Evolutionary conservation across 1,140 invertebrate genomes (phyloP).

Genomic region (Orius laevigatus): DNA sequence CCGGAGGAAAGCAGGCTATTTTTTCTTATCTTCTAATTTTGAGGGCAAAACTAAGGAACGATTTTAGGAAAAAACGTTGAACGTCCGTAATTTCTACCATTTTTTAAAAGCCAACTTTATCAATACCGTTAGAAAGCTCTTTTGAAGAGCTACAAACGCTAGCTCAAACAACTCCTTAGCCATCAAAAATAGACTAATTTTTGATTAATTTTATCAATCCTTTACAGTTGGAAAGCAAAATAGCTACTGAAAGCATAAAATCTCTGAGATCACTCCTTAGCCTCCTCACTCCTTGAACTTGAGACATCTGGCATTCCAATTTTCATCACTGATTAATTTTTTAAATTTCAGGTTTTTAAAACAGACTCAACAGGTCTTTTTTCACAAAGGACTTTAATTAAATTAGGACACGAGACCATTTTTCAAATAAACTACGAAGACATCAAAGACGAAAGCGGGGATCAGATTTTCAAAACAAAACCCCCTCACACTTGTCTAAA

Average conservation of each 20-base stretch:
- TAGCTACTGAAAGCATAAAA: no score
- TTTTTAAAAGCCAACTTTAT: neutral
- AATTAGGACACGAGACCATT: slow-evolving; percentile 43
- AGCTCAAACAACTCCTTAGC: no score
- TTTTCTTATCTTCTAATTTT: neutral
- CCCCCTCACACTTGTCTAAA: slow-evolving; percentile 45
- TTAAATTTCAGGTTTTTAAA: slow-evolving; percentile 43
- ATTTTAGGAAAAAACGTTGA: neutral
- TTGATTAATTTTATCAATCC: neutral
- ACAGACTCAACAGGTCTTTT: slow-evolving; percentile 60
- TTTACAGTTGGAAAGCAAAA: neutral
- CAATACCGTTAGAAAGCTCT: no score
- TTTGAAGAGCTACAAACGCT: no score
- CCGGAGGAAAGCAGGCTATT: no score
- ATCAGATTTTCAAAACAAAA: slow-evolving; percentile 34
- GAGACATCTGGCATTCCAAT: no score
- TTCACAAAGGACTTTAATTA: slow-evolving; percentile 53
- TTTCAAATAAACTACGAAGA: slow-evolving; percentile 47
- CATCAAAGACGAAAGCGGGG: slow-evolving; percentile 37
- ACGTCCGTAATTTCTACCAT: neutral
- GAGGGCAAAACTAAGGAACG: neutral
- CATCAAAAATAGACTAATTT: neutral
- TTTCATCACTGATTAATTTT: slow-evolving; percentile 1
- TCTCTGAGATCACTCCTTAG: neutral
- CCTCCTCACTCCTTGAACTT: slow-evolving; percentile 1